These are phyloP conservation scores for Teleogryllus oceanicus DNA, from an alignment of 2,888 invertebrate genomes.

Conservation along the genomic window DNA sequence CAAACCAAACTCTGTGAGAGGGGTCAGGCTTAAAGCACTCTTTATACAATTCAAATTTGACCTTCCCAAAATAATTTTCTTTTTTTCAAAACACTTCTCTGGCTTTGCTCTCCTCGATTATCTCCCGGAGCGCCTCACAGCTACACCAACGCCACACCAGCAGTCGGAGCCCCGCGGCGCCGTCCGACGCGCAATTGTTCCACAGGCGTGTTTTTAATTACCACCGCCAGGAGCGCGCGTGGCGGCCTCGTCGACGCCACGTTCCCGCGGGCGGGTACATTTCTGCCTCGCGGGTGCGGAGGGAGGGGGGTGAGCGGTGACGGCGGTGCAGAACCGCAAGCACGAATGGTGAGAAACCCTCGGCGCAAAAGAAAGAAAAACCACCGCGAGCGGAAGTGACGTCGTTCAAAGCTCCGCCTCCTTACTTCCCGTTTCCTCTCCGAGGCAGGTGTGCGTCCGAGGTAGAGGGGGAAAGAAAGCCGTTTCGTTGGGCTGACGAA, in stretches of 20 bases:
- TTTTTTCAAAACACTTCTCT: too few species aligned
- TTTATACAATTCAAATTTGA: too few species aligned
- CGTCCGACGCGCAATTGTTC: neutral
- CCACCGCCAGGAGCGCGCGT: neutral
- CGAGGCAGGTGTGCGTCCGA: neutral
- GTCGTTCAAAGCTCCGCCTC: neutral
- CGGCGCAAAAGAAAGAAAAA: neutral
- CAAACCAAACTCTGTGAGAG: too few species aligned
- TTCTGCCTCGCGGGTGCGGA: neutral
- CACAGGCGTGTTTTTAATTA: neutral
- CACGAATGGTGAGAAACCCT: neutral
- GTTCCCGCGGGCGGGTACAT: neutral
- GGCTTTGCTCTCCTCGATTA: too few species aligned
- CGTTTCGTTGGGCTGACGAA: neutral
- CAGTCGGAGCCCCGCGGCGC: neutral
- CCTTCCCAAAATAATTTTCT: too few species aligned
- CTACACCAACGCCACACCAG: neutral
- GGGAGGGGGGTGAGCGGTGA: too few species aligned
- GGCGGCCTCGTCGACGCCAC: neutral
- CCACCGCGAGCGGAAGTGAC: neutral
- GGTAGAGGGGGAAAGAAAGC: neutral
- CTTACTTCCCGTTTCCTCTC: slow-evolving; percentile 18
- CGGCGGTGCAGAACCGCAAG: too few species aligned
- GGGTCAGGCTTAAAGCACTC: too few species aligned
- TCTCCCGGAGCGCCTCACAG: neutral